Percentiles rank a stretch among this genome's conserved stretches.
Conservation (phyloP, 2,888 invertebrate species). For the Papilio gigon region DNA sequence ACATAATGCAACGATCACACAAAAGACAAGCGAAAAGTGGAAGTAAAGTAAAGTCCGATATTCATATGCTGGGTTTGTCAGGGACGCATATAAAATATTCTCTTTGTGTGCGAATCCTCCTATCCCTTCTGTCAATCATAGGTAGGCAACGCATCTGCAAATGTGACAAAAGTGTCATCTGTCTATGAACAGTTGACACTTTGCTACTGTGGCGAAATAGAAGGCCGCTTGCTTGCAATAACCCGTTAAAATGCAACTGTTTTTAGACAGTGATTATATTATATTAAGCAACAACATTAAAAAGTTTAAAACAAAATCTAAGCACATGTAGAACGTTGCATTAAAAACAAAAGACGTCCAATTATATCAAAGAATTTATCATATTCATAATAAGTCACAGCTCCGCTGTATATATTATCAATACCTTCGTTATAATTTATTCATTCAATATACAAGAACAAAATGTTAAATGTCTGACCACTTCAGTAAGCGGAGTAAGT, state of each 20-base stretch:
- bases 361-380: neutral
- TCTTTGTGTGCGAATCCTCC: no score
- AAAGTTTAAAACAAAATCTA: neutral
- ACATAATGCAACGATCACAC: no score
- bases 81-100: no score
- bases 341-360: neutral
- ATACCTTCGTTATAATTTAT: conserved; percentile 22
- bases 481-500: conserved; percentile 39
- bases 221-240: no score
- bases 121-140: no score
- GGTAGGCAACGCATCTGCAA: no score
- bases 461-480: conserved; percentile 42
- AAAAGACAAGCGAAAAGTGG: no score
- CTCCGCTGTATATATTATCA: neutral
- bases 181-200: no score
- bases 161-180: no score
- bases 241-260: neutral
- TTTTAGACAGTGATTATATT: neutral
- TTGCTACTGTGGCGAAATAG: no score
- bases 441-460: conserved; percentile 20
- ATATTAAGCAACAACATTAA: neutral
- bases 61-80: no score
- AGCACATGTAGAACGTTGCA: neutral
- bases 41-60: no score
- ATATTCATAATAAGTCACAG: neutral